Evolutionary conservation across 2,113 vertebrate genomes (phyloP).

Genomic region (Rhea americana): DNA sequence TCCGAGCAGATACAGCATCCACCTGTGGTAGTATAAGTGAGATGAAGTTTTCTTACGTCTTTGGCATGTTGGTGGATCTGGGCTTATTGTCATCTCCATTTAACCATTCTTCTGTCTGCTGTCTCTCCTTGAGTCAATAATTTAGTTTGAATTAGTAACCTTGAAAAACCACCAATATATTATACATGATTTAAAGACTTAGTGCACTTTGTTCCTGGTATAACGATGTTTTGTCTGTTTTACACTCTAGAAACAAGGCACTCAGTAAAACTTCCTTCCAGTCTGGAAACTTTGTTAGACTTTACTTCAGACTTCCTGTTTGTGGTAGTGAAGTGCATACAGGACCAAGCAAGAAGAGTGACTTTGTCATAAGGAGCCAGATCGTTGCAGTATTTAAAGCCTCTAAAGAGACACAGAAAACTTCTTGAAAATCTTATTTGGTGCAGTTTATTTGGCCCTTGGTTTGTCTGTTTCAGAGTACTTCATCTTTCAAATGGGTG

Average conservation of each 20-base stretch:
- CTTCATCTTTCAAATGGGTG: constrained; percentile 30
- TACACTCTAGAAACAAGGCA: too few species aligned
- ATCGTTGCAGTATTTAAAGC: neutral
- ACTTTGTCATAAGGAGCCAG: neutral
- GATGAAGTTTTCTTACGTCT: neutral
- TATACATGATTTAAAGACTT: neutral
- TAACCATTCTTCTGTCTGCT: neutral
- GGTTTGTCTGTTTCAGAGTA: constrained; percentile 14
- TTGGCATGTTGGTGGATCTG: neutral
- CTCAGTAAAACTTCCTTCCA: neutral
- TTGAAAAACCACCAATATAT: neutral
- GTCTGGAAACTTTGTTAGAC: neutral
- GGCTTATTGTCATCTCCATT: neutral
- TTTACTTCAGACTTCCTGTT: neutral
- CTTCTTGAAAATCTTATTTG: constrained; percentile 39
- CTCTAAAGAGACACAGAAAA: neutral
- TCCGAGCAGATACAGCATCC: neutral
- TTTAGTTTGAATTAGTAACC: neutral
- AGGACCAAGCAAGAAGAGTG: neutral
- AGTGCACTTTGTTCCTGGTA: neutral
- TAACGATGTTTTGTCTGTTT: neutral
- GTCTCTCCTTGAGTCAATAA: neutral
- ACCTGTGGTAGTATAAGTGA: neutral
- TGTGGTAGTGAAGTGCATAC: fast-evolving
- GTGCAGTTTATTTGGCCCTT: constrained; percentile 21